Evolutionary conservation across 1,140 invertebrate species (phyloP).

Genomic region (Drosophila mauritiana): DNA sequence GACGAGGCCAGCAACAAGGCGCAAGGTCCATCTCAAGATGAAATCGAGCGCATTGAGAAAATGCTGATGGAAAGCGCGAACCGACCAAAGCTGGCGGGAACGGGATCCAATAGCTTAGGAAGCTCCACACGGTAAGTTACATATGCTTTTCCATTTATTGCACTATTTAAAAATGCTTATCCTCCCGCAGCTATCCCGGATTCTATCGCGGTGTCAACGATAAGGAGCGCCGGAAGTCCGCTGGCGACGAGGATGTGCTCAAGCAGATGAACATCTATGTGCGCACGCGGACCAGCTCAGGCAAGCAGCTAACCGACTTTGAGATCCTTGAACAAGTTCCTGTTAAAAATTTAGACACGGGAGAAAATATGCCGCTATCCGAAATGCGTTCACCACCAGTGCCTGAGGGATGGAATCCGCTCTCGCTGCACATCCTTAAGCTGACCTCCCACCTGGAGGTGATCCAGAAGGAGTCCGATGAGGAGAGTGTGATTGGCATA

Average conservation of each 20-base stretch:
- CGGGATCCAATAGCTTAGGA: slow-evolving; percentile 82
- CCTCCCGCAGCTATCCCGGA: slow-evolving; percentile 66
- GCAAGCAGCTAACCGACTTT: slow-evolving; percentile 92
- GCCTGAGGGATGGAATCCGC: slow-evolving; percentile 87
- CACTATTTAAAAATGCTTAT: neutral
- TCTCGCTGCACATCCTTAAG: slow-evolving; percentile 97
- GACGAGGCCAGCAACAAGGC: slow-evolving; percentile 90
- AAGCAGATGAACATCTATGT: slow-evolving; percentile 91
- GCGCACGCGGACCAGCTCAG: slow-evolving; percentile 92
- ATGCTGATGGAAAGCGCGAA: slow-evolving; percentile 83
- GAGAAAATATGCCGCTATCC: slow-evolving; percentile 85
- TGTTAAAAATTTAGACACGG: slow-evolving; percentile 97
- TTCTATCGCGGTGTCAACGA: slow-evolving; percentile 80
- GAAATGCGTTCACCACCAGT: slow-evolving; percentile 83
- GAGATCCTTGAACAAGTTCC: slow-evolving; percentile 97
- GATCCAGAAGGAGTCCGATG: slow-evolving; percentile 89
- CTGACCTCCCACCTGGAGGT: slow-evolving; percentile 85
- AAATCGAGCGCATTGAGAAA: slow-evolving; percentile 87
- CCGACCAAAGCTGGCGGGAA: slow-evolving; percentile 77
- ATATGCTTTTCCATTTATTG: neutral
- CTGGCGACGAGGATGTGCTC: slow-evolving; percentile 90
- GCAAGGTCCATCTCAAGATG: slow-evolving; percentile 87
- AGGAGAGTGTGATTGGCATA: slow-evolving; percentile 92
- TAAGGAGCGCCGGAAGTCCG: slow-evolving; percentile 89
- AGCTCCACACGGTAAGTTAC: slow-evolving; percentile 74